Percentiles rank a stretch among this genome's conserved stretches.
Evolutionary conservation across 2,888 invertebrate genomes (phyloP).

Genomic region (Prosapia bicincta): DNA sequence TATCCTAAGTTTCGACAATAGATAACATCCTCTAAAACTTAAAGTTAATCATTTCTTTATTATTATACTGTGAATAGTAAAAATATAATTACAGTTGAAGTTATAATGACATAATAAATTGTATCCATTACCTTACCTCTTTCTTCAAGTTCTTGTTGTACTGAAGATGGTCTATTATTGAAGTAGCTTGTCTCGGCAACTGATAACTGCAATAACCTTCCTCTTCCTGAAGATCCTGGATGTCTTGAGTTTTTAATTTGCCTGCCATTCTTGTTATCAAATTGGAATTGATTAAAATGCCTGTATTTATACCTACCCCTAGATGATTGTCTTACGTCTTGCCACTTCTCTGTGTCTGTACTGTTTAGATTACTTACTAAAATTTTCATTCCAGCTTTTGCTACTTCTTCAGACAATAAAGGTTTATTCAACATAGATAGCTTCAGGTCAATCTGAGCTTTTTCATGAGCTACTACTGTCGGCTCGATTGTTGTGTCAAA

Average conservation of each 20-base stretch:
- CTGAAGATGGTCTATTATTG: neutral
- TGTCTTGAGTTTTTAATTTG: too few species aligned
- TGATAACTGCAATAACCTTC: conserved; percentile 7
- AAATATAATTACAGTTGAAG: too few species aligned
- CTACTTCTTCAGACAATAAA: conserved; percentile 22
- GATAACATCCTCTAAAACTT: too few species aligned
- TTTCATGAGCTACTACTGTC: neutral
- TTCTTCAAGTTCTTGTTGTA: neutral
- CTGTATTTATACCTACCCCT: conserved; percentile 11
- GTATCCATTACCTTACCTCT: neutral
- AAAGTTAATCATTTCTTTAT: too few species aligned
- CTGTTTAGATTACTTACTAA: neutral
- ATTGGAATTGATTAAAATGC: conserved; percentile 16
- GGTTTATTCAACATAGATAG: conserved; percentile 18
- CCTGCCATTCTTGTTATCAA: neutral
- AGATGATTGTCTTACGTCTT: neutral
- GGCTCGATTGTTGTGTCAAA: neutral
- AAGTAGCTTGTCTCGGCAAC: conserved; percentile 18
- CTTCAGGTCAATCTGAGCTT: conserved; percentile 1
- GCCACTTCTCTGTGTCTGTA: neutral
- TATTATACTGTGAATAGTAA: too few species aligned
- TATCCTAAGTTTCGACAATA: too few species aligned
- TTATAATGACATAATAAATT: too few species aligned
- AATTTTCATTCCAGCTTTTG: conserved; percentile 24
- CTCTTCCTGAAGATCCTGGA: neutral